phyloP scores from a whole-genome alignment of 2,113 vertebrate species.

The Colistium nudipinnis region DNA sequence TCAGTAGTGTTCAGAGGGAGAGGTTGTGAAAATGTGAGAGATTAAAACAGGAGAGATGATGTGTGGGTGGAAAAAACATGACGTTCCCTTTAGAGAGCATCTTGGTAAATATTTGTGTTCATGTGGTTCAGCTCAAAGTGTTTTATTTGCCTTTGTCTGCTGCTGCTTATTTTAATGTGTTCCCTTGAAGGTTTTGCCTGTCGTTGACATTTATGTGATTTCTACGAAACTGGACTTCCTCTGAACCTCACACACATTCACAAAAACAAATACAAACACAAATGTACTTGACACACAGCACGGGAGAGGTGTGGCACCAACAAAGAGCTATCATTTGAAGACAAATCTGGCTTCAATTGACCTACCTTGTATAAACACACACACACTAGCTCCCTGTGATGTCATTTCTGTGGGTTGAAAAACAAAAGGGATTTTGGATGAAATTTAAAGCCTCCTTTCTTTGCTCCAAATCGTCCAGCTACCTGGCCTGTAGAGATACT shows the following conservation, averaged over 20 bases:
- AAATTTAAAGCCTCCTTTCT: constrained; percentile 33
- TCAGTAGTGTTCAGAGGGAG: constrained; percentile 21
- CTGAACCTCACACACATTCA: constrained; percentile 45
- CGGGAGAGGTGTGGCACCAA: constrained; percentile 32
- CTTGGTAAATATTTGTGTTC: constrained; percentile 20
- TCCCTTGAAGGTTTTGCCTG: constrained; percentile 17
- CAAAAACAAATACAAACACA: constrained; percentile 23
- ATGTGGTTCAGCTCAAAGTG: constrained; percentile 1
- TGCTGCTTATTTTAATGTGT: constrained; percentile 28
- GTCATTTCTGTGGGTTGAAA: constrained; percentile 34
- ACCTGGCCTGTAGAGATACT: constrained; percentile 5
- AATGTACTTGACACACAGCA: constrained; percentile 11
- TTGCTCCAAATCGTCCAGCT: constrained; percentile 15
- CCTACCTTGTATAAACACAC: neutral
- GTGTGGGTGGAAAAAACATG: constrained; percentile 4
- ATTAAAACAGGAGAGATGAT: constrained; percentile 18
- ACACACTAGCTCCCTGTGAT: constrained; percentile 1
- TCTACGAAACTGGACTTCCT: constrained; percentile 50
- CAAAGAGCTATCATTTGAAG: constrained; percentile 39
- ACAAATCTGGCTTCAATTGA: constrained; percentile 24
- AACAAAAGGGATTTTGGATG: constrained; percentile 46
- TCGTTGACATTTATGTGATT: constrained; percentile 46
- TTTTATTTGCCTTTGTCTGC: constrained; percentile 45
- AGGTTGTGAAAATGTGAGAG: constrained; percentile 28
- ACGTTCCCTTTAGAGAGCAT: constrained; percentile 8